Evolutionary conservation across 2,888 invertebrate species (phyloP).

Genomic region (Heterodera filipjevi): DNA sequence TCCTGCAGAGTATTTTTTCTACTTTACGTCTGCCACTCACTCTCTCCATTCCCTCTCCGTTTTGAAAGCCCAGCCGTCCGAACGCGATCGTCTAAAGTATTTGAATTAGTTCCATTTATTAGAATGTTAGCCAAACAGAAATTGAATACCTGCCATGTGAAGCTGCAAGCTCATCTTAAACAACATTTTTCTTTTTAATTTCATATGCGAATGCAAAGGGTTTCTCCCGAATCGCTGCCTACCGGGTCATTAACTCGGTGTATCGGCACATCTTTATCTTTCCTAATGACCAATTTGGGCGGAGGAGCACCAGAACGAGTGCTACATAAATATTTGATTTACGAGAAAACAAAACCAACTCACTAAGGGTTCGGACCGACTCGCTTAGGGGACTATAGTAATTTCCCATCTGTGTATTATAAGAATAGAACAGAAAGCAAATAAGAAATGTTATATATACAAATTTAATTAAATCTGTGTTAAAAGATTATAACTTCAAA

Average conservation of each 20-base stretch:
- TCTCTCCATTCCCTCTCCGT: conserved; percentile 64
- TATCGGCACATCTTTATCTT: conserved; percentile 53
- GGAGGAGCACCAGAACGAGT: conserved; percentile 63
- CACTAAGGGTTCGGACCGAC: conserved; percentile 47
- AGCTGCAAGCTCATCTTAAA: conserved; percentile 59
- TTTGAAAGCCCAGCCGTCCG: conserved; percentile 58
- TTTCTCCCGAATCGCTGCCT: too few species aligned
- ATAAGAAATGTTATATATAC: too few species aligned
- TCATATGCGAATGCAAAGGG: too few species aligned
- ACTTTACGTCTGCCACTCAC: conserved; percentile 38
- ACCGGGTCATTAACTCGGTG: conserved; percentile 59
- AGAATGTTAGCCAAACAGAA: conserved; percentile 46
- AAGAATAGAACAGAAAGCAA: background rate
- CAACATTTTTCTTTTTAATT: too few species aligned
- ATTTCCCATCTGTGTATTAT: conserved; percentile 54
- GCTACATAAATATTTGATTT: conserved; percentile 32
- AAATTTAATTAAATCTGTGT: too few species aligned
- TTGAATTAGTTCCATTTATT: background rate
- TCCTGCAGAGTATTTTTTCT: too few species aligned
- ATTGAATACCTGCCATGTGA: conserved; percentile 54
- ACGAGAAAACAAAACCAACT: background rate
- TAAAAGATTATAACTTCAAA: too few species aligned
- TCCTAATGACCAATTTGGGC: conserved; percentile 51
- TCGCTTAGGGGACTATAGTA: conserved; percentile 57
- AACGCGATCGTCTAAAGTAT: conserved; percentile 40